These are phyloP conservation scores for Eufriesea mexicana DNA, from an alignment of 1,140 invertebrate species.

Conservation along the genomic window DNA sequence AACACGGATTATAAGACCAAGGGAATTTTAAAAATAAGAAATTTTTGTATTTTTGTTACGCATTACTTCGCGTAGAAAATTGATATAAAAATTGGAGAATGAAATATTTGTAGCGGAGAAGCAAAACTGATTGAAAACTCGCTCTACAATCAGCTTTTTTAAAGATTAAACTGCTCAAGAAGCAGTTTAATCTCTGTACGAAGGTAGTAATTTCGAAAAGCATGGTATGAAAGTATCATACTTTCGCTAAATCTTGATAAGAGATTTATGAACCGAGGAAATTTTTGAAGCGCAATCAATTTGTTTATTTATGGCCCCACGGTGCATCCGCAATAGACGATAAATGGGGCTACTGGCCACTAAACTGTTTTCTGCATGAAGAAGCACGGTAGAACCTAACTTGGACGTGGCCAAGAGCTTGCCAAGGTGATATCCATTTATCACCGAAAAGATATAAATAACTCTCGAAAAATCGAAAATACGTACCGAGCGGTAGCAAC, in stretches of 20 bases:
- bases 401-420: background rate
- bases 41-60: background rate
- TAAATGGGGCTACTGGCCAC: background rate
- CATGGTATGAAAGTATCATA: background rate
- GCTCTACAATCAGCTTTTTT: background rate
- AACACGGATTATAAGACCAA: background rate
- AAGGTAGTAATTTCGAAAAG: background rate
- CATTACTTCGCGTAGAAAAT: no score
- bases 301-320: slow-evolving; percentile 25
- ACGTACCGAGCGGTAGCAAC: no score
- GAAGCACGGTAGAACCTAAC: background rate
- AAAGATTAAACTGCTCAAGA: background rate
- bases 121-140: background rate
- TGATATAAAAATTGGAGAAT: no score
- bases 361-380: slow-evolving; percentile 11
- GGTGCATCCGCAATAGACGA: background rate
- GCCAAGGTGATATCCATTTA: background rate
- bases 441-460: background rate
- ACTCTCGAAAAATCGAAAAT: background rate
- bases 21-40: no score
- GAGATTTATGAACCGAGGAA: background rate
- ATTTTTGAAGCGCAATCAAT: slow-evolving; percentile 20
- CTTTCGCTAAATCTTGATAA: background rate
- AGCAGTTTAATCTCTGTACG: no score
- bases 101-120: background rate